Evolutionary conservation across 2,113 vertebrate species (phyloP).

Genomic region (Charadrius vociferus): DNA sequence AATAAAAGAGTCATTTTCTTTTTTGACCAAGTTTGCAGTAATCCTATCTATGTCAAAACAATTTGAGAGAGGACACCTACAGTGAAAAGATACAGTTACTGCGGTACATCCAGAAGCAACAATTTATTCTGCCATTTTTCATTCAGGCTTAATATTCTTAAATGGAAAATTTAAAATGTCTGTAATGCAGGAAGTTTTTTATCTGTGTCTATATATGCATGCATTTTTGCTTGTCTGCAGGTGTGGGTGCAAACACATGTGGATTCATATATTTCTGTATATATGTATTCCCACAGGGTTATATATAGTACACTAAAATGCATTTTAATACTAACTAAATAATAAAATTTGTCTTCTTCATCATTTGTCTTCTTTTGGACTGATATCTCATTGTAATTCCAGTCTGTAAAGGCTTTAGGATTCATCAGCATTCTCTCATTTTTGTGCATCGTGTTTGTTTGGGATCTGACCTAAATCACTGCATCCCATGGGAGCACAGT

Average conservation of each 20-base stretch:
- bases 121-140: background rate
- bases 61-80: background rate
- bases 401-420: background rate
- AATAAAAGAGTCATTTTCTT: background rate
- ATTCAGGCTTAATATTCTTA: background rate
- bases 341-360: background rate
- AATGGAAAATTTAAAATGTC: background rate
- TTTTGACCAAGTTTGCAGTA: background rate
- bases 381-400: background rate
- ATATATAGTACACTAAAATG: background rate
- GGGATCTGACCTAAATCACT: background rate
- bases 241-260: rapidly evolving
- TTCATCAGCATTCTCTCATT: background rate
- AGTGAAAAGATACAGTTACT: background rate
- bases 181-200: background rate
- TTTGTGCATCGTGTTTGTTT: background rate
- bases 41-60: constrained; percentile 26
- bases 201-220: background rate
- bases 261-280: no score
- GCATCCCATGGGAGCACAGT: background rate
- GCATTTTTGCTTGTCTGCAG: background rate
- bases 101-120: background rate
- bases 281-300: background rate
- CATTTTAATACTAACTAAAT: background rate
- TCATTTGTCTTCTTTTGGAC: background rate